phyloP scores from a whole-genome alignment of 2,888 invertebrate species.

The Agelastica alni region DNA sequence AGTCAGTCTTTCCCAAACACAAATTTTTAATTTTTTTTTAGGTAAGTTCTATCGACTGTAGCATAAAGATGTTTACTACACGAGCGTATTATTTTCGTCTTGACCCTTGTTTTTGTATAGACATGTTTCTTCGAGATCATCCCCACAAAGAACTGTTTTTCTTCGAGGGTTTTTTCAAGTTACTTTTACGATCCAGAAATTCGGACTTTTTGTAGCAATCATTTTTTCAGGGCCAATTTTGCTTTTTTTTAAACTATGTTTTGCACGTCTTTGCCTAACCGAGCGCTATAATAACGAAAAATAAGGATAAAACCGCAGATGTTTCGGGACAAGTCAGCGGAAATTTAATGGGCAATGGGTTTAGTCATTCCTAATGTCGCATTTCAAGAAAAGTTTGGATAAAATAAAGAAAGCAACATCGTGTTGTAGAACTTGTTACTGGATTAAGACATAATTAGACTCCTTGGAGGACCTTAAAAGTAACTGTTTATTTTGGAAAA shows the following conservation, averaged over 20 bases:
- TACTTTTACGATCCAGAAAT: not conserved
- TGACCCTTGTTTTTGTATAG: not conserved
- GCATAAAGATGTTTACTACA: too few relatives aligned
- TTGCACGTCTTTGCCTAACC: conserved; percentile 6
- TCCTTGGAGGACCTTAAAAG: not conserved
- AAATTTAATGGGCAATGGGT: conserved; percentile 2
- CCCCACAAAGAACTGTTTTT: not conserved
- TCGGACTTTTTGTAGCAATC: not conserved
- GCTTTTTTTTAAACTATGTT: not conserved
- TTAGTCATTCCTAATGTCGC: conserved; percentile 5
- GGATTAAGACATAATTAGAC: not conserved
- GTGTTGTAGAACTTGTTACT: not conserved
- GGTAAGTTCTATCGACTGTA: too few relatives aligned
- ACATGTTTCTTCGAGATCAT: not conserved
- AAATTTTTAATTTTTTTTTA: too few relatives aligned
- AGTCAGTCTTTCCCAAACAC: too few relatives aligned
- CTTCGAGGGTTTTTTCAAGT: not conserved
- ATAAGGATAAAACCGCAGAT: conserved; percentile 11
- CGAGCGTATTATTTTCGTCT: not conserved
- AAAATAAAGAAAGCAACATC: not conserved
- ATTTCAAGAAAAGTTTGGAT: not conserved
- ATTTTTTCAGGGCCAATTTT: conserved; percentile 7
- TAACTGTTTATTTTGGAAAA: too few relatives aligned
- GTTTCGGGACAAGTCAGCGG: conserved; percentile 8
- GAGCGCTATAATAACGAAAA: conserved; percentile 6